Evolutionary conservation across 1,140 invertebrate genomes (phyloP).

Genomic region (Branchinecta lindahli): DNA sequence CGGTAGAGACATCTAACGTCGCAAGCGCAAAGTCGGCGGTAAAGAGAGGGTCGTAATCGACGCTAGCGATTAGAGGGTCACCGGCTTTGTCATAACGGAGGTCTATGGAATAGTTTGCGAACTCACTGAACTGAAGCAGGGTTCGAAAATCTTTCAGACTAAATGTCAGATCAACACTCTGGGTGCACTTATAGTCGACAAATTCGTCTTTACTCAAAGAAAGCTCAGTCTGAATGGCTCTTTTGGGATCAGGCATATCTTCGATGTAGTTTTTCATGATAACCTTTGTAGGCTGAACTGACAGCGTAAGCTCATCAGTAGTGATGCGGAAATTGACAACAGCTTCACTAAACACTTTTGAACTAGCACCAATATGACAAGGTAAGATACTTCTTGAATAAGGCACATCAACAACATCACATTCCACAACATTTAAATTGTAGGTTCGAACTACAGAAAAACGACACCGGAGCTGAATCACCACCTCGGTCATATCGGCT

Average conservation of each 20-base stretch:
- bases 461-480: conserved; percentile 12
- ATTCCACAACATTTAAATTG: conserved; percentile 2
- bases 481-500: not conserved
- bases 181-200: not conserved
- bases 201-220: conserved; percentile 11
- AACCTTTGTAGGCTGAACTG: not conserved
- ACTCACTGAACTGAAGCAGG: conserved; percentile 8
- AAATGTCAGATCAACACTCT: conserved; percentile 13
- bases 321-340: conserved; percentile 5
- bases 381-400: not conserved
- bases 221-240: conserved; percentile 13
- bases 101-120: not conserved
- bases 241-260: not conserved
- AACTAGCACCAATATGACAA: not conserved
- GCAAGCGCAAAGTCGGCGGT: conserved; percentile 13
- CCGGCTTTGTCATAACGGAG: conserved; percentile 9
- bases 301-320: conserved; percentile 12
- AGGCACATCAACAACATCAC: conserved; percentile 9
- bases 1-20: conserved; percentile 9
- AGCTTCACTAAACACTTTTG: conserved; percentile 10
- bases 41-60: conserved; percentile 11
- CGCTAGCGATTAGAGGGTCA: conserved; percentile 1
- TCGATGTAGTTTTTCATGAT: conserved; percentile 14
- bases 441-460: conserved; percentile 6
- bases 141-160: conserved; percentile 13